Percentiles rank a stretch among this genome's conserved stretches.
These are phyloP conservation scores for Rattus rattus DNA, from an alignment of 2,113 vertebrate species.

Conservation along the genomic window DNA sequence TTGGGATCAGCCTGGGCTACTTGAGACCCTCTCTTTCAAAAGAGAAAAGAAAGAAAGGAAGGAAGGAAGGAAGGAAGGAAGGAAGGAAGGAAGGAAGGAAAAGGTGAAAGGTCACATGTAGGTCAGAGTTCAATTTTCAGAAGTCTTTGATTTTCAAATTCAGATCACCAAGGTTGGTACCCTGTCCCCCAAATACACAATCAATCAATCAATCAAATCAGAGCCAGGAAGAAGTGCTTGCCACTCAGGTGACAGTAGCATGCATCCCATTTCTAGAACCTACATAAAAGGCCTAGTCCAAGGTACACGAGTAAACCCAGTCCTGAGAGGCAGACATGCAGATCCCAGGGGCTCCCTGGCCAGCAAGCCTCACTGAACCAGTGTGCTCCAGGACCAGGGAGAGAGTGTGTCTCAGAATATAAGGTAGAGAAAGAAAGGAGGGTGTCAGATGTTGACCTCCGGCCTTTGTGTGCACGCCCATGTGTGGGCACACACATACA, in stretches of 20 bases:
- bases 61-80: neutral
- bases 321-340: neutral
- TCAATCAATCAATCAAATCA: neutral
- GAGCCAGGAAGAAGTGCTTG: too few species aligned
- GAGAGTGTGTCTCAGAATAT: neutral
- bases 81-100: too few species aligned
- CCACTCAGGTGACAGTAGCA: neutral
- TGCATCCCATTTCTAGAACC: neutral
- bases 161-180: neutral
- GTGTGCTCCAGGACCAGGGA: neutral
- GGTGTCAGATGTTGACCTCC: neutral
- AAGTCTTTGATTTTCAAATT: neutral
- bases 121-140: neutral
- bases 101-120: neutral
- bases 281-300: neutral
- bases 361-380: neutral
- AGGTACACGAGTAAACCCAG: neutral
- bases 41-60: neutral
- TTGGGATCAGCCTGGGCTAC: neutral
- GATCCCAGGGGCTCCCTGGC: neutral
- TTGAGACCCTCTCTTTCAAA: neutral
- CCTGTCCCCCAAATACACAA: neutral
- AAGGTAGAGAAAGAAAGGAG: neutral
- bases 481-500: neutral
- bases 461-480: neutral